Percentiles rank a stretch among this genome's conserved stretches.
Evolutionary conservation across 2,797 vertebrate genomes (phyloP).

Genomic region (Pseudomugil tenellus): DNA sequence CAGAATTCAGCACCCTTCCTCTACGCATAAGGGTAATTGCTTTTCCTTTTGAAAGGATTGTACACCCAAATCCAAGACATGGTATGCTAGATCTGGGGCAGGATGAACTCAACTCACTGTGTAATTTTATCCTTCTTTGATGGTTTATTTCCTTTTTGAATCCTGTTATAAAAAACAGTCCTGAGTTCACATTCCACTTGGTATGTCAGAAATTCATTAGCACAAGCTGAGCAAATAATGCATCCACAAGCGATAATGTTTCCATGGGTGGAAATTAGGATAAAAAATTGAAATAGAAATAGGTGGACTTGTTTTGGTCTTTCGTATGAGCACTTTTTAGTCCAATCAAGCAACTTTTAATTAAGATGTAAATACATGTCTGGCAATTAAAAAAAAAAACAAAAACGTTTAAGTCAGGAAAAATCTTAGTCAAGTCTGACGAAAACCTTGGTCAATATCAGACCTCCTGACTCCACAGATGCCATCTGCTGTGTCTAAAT

Average conservation of each 20-base stretch:
- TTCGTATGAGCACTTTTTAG: background rate
- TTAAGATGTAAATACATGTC: background rate
- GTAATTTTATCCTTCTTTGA: slow-evolving; percentile 41
- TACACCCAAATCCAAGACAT: slow-evolving; percentile 27
- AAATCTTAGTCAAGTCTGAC: too few relatives aligned
- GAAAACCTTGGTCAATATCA: too few relatives aligned
- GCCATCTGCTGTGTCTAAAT: too few relatives aligned
- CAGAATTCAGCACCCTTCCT: slow-evolving; percentile 17
- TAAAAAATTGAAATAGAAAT: background rate
- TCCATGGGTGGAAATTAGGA: background rate
- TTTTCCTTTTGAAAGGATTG: slow-evolving; percentile 47
- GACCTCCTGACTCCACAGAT: background rate
- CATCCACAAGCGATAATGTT: slow-evolving; percentile 17
- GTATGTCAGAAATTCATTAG: slow-evolving; percentile 30
- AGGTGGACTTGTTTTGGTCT: too few relatives aligned
- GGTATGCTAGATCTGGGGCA: slow-evolving; percentile 34
- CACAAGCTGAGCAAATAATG: slow-evolving; percentile 7
- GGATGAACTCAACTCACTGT: slow-evolving; percentile 18
- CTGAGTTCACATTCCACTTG: background rate
- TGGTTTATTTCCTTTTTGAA: slow-evolving; percentile 62
- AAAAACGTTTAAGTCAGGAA: too few relatives aligned
- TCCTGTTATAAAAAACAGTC: slow-evolving; percentile 6
- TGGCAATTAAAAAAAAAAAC: too few relatives aligned
- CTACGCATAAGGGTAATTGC: slow-evolving; percentile 40
- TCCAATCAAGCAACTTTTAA: background rate